These are phyloP conservation scores for Polydrusus pterygomalis DNA, from an alignment of 2,888 invertebrate species.

Conservation along the genomic window DNA sequence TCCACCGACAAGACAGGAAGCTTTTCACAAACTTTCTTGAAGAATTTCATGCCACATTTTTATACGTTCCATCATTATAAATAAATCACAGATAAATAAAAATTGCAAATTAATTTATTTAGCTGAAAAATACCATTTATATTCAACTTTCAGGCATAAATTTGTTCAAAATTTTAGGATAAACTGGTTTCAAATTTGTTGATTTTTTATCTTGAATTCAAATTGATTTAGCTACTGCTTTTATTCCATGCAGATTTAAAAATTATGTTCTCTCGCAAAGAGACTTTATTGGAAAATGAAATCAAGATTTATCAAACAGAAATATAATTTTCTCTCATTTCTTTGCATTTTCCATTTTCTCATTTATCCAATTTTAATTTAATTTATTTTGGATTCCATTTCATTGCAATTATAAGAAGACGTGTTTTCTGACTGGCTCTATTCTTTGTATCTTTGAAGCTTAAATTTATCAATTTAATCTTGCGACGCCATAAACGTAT, in stretches of 20 bases:
- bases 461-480: not conserved
- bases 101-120: not conserved
- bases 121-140: not conserved
- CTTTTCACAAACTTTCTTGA: too few species aligned
- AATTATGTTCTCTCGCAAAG: constrained; percentile 41
- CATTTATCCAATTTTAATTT: constrained; percentile 65
- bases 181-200: constrained; percentile 45
- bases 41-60: too few species aligned
- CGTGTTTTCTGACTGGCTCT: not conserved
- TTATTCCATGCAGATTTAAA: constrained; percentile 52
- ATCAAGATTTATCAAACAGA: constrained; percentile 60
- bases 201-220: constrained; percentile 40
- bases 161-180: constrained; percentile 29
- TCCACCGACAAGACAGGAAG: too few species aligned
- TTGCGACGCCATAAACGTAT: not conserved
- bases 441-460: not conserved
- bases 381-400: constrained; percentile 62
- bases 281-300: constrained; percentile 57
- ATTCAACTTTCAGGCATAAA: not conserved
- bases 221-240: constrained; percentile 47
- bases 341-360: constrained; percentile 60
- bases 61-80: too few species aligned
- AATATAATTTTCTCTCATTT: constrained; percentile 64
- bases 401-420: constrained; percentile 57
- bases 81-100: too few species aligned